Percentiles rank a stretch among this genome's conserved stretches.
Conservation (phyloP, 2,888 invertebrate species). For the Punctoribates punctum region DNA sequence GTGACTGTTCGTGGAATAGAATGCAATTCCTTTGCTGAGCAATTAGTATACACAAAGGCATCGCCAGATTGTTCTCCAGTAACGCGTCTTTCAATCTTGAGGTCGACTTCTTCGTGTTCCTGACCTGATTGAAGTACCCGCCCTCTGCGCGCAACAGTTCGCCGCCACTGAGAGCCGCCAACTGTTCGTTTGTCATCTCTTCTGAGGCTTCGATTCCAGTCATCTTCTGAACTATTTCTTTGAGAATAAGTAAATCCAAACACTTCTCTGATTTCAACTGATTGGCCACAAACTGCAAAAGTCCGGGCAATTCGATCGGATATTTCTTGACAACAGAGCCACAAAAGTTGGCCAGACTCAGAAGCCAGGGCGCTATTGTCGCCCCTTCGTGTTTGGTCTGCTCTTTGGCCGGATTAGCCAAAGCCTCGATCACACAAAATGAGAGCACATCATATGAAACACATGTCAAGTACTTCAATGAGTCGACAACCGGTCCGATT, state of each 20-base stretch:
- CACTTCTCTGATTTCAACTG: slow-evolving; percentile 94
- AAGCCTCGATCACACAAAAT: slow-evolving; percentile 88
- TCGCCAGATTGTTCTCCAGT: slow-evolving; percentile 86
- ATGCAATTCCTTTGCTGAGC: slow-evolving; percentile 96
- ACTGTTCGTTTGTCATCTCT: slow-evolving; percentile 91
- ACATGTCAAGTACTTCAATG: slow-evolving; percentile 88
- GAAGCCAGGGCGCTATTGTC: slow-evolving; percentile 79
- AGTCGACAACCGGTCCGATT: slow-evolving; percentile 94
- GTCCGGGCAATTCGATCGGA: slow-evolving; percentile 86
- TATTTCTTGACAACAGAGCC: slow-evolving; percentile 97
- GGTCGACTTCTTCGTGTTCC: slow-evolving; percentile 94
- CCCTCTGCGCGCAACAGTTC: slow-evolving; percentile 94
- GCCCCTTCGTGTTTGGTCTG: slow-evolving; percentile 82
- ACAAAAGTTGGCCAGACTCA: slow-evolving; percentile 79
- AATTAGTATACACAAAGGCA: slow-evolving; percentile 85
- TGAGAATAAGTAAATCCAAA: slow-evolving; percentile 73
- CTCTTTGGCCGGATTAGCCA: slow-evolving; percentile 67
- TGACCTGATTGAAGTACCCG: slow-evolving; percentile 92
- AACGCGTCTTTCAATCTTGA: slow-evolving; percentile 90
- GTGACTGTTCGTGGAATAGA: slow-evolving; percentile 66
- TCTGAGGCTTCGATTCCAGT: slow-evolving; percentile 95
- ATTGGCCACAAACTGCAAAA: slow-evolving; percentile 95
- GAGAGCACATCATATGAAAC: slow-evolving; percentile 94
- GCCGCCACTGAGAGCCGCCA: slow-evolving; percentile 95
- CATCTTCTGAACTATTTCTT: slow-evolving; percentile 99